phyloP scores from a whole-genome alignment of 1,140 invertebrate genomes.

The Euura lappo region DNA sequence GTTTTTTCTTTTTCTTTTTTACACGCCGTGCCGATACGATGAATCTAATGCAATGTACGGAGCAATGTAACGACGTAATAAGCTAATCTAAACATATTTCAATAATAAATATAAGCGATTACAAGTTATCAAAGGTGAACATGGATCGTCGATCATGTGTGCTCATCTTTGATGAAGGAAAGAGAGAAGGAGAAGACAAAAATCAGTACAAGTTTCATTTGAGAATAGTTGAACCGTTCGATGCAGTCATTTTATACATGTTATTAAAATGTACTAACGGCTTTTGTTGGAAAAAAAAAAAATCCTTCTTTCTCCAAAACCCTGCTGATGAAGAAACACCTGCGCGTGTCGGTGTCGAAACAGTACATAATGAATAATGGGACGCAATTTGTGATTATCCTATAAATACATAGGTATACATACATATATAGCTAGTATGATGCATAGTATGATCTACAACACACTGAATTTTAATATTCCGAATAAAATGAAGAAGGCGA shows the following conservation, averaged over 20 bases:
- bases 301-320: too few relatives aligned
- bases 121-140: not conserved
- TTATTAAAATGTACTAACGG: not conserved
- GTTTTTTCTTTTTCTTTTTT: not conserved
- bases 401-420: not conserved
- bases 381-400: constrained; percentile 7
- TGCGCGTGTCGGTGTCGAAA: too few relatives aligned
- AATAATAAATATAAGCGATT: not conserved
- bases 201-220: not conserved
- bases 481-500: too few relatives aligned
- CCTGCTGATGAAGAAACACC: too few relatives aligned
- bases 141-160: not conserved
- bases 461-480: not conserved
- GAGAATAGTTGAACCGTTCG: not conserved
- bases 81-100: not conserved
- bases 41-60: not conserved
- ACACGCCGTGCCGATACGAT: not conserved
- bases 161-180: not conserved
- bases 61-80: not conserved
- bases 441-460: not conserved
- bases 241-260: not conserved
- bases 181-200: not conserved
- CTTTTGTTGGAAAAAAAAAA: too few relatives aligned
- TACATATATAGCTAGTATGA: not conserved
- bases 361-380: not conserved